Evolutionary conservation across 2,797 vertebrate genomes (phyloP), one percentile per base, ranked within the genome.

Genomic region (Taeniopygia guttata): DNA sequence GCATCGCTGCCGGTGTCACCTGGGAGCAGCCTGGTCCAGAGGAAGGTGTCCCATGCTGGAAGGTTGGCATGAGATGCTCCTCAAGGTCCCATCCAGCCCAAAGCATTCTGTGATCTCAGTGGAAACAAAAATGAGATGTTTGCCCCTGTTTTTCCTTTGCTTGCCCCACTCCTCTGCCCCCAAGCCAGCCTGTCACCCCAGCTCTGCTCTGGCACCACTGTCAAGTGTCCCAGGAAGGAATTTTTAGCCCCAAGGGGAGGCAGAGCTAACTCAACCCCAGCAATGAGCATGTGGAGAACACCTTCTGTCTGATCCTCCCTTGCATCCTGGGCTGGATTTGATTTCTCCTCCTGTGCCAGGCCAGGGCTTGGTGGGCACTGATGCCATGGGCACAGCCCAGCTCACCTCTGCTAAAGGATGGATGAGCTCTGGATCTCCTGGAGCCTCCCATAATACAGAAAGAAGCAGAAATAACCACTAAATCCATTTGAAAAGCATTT

Each of bases 231-330:
- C 21, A 5, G 3, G 0, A 8, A 34, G 43, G 29, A 4, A 18
- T 72, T 60, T 58, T 54, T 8, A 52, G 25, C 45, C 46, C 32
- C 15, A 10, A 19, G 21, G 18, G 21, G 11, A 51, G 19, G 27
- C 32, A 43, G 32, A 90, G 30, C 18, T 0, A 1, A 15, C 34
- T 20, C 51, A 43, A 25, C 4, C 5, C 11, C 49, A 68, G 22
- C 8, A 8, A 3, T 16, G 13, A 5, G 25, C 10, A 2, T 0
- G 0, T 9, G 43, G 68, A 66, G 43, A 59, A 8, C 58, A 51
- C 9, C 23, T 76, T 30, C 84, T 48, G 54, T 22, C 23, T 0
- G 1, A 14, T 43, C 79, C 42, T 83, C 13, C 25, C 5, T 13
- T 6, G 7, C 16, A 21, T 27, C 68, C 25, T 5, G 36, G 22